These are phyloP conservation scores for Ctenosaura bakeri DNA, from an alignment of 2,797 vertebrate species.

Conservation along the genomic window DNA sequence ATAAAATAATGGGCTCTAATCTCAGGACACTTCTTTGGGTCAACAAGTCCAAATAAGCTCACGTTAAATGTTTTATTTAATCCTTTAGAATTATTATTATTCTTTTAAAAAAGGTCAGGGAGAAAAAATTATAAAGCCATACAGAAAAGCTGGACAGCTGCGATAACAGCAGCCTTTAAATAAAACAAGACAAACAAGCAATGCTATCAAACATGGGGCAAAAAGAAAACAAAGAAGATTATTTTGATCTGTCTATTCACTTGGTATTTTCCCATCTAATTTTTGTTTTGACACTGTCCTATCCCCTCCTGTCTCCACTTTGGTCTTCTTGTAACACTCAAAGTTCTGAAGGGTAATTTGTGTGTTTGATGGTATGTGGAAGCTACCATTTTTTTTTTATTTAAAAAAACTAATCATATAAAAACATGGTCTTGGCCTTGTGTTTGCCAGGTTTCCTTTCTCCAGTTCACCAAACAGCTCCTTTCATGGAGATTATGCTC, in stretches of 20 bases:
- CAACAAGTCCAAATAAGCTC: not conserved
- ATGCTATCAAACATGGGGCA: not conserved
- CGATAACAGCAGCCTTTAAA: slow-evolving; percentile 1
- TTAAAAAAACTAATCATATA: slow-evolving; percentile 60
- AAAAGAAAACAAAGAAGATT: not conserved
- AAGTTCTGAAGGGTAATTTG: slow-evolving; percentile 48
- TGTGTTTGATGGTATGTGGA: slow-evolving; percentile 41
- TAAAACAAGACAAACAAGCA: slow-evolving; percentile 1
- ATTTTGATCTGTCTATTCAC: slow-evolving; percentile 16
- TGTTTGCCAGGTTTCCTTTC: slow-evolving; percentile 49
- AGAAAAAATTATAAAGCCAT: slow-evolving; percentile 1
- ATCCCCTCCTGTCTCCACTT: slow-evolving; percentile 28
- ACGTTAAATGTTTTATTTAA: not conserved
- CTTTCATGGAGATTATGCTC: slow-evolving; percentile 63
- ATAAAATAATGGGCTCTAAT: not conserved
- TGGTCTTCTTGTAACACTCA: slow-evolving; percentile 36
- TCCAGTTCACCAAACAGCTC: slow-evolving; percentile 57
- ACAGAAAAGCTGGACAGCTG: fast-evolving
- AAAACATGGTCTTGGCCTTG: slow-evolving; percentile 57
- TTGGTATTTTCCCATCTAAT: slow-evolving; percentile 54
- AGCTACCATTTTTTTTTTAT: slow-evolving; percentile 51
- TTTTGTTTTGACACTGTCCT: not conserved
- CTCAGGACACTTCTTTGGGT: not conserved
- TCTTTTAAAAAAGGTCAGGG: not conserved
- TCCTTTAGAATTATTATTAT: not conserved